Evolutionary conservation across 2,797 vertebrate species (phyloP).

Genomic region (Fundulus diaphanus): DNA sequence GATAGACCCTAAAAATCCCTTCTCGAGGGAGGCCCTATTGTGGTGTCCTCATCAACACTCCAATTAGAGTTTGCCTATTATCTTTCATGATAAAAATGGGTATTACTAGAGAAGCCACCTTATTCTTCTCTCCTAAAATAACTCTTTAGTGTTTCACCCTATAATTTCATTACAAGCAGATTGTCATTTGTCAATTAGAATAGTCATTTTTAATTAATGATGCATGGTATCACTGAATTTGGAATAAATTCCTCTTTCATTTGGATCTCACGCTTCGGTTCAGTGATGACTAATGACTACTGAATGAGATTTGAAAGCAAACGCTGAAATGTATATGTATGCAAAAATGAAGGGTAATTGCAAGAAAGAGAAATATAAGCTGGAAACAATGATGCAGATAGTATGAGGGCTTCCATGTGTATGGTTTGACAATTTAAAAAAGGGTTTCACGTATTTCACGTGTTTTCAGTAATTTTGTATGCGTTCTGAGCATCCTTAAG

Average conservation of each 20-base stretch:
- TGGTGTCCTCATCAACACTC: slow-evolving; percentile 78
- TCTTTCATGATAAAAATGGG: slow-evolving; percentile 76
- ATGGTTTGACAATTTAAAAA: neutral
- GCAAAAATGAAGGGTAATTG: slow-evolving; percentile 9
- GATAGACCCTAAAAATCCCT: slow-evolving; percentile 71
- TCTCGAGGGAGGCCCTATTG: slow-evolving; percentile 73
- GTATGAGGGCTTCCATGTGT: slow-evolving; percentile 24
- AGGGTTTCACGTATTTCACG: neutral
- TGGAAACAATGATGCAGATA: slow-evolving; percentile 10
- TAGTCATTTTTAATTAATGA: slow-evolving; percentile 76
- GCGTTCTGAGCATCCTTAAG: too few relatives aligned
- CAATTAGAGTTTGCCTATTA: slow-evolving; percentile 79
- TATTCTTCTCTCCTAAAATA: slow-evolving; percentile 70
- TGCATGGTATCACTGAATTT: slow-evolving; percentile 56
- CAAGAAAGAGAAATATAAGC: neutral
- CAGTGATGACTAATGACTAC: slow-evolving; percentile 65
- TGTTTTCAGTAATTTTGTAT: neutral
- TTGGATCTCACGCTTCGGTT: slow-evolving; percentile 62
- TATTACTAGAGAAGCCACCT: slow-evolving; percentile 72
- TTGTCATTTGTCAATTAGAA: slow-evolving; percentile 78
- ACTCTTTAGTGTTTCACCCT: slow-evolving; percentile 74
- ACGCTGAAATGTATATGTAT: slow-evolving; percentile 40
- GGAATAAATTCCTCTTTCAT: slow-evolving; percentile 69
- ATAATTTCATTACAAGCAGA: slow-evolving; percentile 78
- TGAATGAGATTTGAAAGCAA: slow-evolving; percentile 61